Percentiles rank a stretch among this genome's conserved stretches.
Evolutionary conservation across 2,888 invertebrate species (phyloP).

Genomic region (Perizoma affinitatum): DNA sequence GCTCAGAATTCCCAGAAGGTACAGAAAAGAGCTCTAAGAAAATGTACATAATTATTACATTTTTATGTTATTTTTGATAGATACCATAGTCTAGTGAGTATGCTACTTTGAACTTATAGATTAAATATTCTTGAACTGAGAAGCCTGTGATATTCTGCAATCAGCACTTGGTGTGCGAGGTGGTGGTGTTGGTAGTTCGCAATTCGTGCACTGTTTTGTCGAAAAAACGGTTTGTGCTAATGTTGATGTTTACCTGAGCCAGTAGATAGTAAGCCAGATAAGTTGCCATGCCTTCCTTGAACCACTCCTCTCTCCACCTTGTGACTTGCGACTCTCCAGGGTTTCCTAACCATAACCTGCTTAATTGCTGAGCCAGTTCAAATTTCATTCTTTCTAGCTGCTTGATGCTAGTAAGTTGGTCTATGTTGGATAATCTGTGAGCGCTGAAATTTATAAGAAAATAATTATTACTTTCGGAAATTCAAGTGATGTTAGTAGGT

Average conservation of each 20-base stretch:
- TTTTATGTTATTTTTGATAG: no score
- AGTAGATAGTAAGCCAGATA: constrained; percentile 72
- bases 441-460: constrained; percentile 53
- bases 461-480: neutral
- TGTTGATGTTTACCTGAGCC: constrained; percentile 54
- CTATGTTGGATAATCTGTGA: constrained; percentile 52
- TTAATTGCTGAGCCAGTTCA: constrained; percentile 68
- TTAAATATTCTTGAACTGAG: no score
- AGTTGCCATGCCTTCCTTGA: constrained; percentile 76
- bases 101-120: no score
- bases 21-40: no score
- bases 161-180: no score
- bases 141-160: no score
- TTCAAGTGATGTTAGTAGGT: neutral
- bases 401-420: constrained; percentile 62
- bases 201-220: no score
- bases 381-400: constrained; percentile 68
- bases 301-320: constrained; percentile 76
- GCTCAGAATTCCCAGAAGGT: no score
- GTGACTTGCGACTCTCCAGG: constrained; percentile 68
- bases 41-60: no score
- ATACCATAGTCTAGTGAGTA: no score
- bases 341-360: constrained; percentile 74
- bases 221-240: no score
- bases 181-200: no score